A percentile compares a stretch with the other conserved stretches of the same genome.
phyloP scores from a whole-genome alignment of 2,797 vertebrate species.

The Pseudochaenichthys georgianus region DNA sequence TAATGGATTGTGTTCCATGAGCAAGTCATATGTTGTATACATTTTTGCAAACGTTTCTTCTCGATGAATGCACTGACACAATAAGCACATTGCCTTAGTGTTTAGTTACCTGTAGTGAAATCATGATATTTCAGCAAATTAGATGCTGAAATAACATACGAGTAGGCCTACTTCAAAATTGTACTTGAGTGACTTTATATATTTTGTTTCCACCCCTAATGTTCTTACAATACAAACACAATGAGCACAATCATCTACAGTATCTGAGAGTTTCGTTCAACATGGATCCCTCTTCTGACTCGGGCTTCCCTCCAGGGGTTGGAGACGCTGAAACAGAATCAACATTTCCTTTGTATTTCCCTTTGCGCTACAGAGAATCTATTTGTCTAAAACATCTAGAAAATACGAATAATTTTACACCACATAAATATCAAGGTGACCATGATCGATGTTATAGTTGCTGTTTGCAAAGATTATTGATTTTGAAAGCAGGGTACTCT shows the following conservation, averaged over 20 bases:
- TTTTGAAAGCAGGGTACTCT: conserved; percentile 28
- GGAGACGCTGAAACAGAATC: conserved; percentile 25
- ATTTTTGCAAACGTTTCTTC: neutral
- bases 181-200: neutral
- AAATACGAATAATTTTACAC: conserved; percentile 33
- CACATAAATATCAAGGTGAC: conserved; percentile 45
- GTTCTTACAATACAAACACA: conserved; percentile 33
- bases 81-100: neutral
- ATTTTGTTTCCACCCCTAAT: neutral
- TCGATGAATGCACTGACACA: neutral
- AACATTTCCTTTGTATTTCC: conserved; percentile 12
- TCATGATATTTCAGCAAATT: neutral
- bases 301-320: conserved; percentile 53
- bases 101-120: neutral
- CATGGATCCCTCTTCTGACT: conserved; percentile 48
- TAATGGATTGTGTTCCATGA: neutral
- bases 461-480: conserved; percentile 50
- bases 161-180: neutral
- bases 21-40: neutral
- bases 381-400: conserved; percentile 17
- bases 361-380: conserved; percentile 2
- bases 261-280: conserved; percentile 22
- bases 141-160: neutral
- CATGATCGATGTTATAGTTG: conserved; percentile 11
- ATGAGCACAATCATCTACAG: conserved; percentile 15